Base-by-base conservation (phyloP, 2,113 vertebrate genomes). In the Grammomys surdaster region DNA sequence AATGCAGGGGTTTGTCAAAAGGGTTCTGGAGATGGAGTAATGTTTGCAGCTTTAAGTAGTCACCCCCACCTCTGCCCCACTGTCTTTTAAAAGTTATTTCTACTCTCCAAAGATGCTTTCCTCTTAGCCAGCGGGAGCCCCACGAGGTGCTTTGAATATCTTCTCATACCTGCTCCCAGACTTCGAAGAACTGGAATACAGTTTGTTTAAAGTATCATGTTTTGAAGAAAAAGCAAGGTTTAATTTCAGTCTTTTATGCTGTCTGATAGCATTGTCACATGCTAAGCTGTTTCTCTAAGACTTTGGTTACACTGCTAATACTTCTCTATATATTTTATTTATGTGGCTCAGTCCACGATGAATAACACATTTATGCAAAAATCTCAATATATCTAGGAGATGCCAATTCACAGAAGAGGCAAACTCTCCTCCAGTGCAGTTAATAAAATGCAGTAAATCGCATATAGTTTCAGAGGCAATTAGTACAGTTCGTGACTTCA, bases 271-370 rank as follows among this genome's bases (percentile, higher is more conserved):
- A 96, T 48, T 89, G 96, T 92, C 96, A 77, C 95, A 98, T 56
- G 95, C 97, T 78, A 98, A 82, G 63, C 97, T 96, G 97, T 98
- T 98, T 98, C 94, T 94, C 89, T 84, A 82, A 95, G 94, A 88
- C 95, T 98, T 98, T 94, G 9, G 89, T 97, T 97, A 96, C 96
- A 96, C 93, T 91, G 81, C 97, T 97, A 97, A 98, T 96, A 95
- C 95, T 96, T 98, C 97, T 95, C 36, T 2, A 33, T 96, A 89
- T 86, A 95, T 97, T 97, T 97, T 97, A 96, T 98, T 98, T 98
- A 93, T 98, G 97, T 96, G 95, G 51, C 77, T 96, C 91, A 89
- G 96, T 10, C 97, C 90, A 93, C 8, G 75, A 96, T 51, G 95
- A 98, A 88, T 96, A 84, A 93, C 95, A 58, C 58, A 97, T 97